Percentiles rank a stretch among this genome's conserved stretches.
Conservation (phyloP, 2,113 vertebrate genomes). For the Salvelinus fontinalis region DNA sequence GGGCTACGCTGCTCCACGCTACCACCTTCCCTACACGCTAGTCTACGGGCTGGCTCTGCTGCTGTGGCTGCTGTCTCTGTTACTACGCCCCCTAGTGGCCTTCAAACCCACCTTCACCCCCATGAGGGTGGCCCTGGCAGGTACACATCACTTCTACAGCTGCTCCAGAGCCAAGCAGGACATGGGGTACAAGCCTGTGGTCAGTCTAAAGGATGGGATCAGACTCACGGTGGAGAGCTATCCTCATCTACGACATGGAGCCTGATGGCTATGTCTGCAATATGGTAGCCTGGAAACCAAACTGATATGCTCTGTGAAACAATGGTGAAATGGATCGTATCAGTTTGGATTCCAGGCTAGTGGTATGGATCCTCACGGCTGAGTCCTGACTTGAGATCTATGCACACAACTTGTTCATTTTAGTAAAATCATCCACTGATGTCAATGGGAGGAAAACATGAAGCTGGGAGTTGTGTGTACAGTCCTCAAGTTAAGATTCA, state of each 20-base stretch:
- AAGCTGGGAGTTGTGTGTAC: no score
- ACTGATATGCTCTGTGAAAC: not conserved
- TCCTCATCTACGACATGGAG: constrained; percentile 73
- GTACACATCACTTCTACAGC: constrained; percentile 94
- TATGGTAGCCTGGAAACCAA: no score
- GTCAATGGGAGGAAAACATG: no score
- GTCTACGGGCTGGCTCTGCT: constrained; percentile 88
- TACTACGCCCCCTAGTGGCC: constrained; percentile 81
- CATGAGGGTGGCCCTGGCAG: constrained; percentile 91
- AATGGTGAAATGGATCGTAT: not conserved
- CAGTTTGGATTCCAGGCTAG: no score
- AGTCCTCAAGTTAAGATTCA: no score
- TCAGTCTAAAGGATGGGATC: constrained; percentile 84
- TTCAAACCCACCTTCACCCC: constrained; percentile 91
- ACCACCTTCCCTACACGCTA: constrained; percentile 87
- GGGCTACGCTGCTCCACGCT: constrained; percentile 87
- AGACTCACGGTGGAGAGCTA: constrained; percentile 85
- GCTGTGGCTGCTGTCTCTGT: constrained; percentile 77
- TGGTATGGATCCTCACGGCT: no score
- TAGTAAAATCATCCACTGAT: no score
- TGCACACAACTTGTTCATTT: no score
- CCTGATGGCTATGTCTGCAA: constrained; percentile 45
- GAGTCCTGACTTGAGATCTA: no score
- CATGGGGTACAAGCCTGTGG: constrained; percentile 87
- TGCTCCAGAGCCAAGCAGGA: constrained; percentile 87